Conservation (phyloP, 2,113 vertebrate genomes). For the Lophochroa leadbeateri region DNA sequence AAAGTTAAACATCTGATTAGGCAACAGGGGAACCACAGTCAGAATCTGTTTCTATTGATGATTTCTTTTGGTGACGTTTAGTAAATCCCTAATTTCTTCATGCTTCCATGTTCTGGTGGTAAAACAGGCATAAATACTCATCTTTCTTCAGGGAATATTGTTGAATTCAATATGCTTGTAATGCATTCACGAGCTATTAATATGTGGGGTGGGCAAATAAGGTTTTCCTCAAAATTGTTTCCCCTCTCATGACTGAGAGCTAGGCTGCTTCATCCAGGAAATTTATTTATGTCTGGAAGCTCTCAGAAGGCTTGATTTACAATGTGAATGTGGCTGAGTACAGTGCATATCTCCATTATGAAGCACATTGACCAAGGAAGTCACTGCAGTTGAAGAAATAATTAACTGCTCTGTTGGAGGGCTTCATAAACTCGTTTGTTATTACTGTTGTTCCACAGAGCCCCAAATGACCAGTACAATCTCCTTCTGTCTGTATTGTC, state of each 20-base stretch:
- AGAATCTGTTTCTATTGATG: background rate
- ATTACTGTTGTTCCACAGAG: conserved; percentile 53
- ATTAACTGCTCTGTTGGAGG: conserved; percentile 48
- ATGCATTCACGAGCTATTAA: background rate
- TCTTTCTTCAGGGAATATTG: background rate
- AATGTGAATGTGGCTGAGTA: background rate
- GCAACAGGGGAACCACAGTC: background rate
- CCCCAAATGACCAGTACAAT: conserved; percentile 65
- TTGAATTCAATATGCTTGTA: background rate
- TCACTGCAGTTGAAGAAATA: conserved; percentile 28
- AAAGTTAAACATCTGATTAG: background rate
- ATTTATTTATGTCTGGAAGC: background rate
- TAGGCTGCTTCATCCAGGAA: background rate
- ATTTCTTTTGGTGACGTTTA: background rate
- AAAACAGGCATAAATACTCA: background rate
- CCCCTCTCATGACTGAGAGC: background rate
- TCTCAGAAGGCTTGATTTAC: background rate
- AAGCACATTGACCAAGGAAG: conserved; percentile 50
- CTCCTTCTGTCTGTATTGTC: conserved; percentile 35
- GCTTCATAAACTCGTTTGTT: conserved; percentile 41
- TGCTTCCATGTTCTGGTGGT: background rate
- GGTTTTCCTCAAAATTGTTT: background rate
- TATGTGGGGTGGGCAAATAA: background rate
- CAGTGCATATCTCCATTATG: background rate
- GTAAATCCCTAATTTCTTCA: background rate